Base-by-base conservation (phyloP, 2,797 vertebrate species). In the Platalea minor region DNA sequence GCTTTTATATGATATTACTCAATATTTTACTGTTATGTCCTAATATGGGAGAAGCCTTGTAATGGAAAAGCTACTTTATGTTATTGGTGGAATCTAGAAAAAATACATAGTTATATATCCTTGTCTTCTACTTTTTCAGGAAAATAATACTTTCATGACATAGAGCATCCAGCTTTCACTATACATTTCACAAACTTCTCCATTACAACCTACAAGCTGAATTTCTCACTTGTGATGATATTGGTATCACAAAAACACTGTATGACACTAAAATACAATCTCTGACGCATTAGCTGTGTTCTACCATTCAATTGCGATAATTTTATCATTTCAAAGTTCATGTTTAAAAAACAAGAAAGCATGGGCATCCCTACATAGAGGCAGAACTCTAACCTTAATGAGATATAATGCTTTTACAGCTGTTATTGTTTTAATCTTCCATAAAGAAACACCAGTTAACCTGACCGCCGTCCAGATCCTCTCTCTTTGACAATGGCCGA, bases 341-440 rank as follows among this genome's bases (percentile, higher is more conserved):
- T 13, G 8, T 56, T 93, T 74, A 54, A 84, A 95, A 65, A 70
- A 18, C 9, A 61, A 76, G 11, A 79, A 86, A 67, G 17, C 9
- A 51, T 4, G 82, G 31, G 11, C 33, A 85, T 2, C 5, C 12
- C 25, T 63, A 57, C 26, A 29, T 18, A 74, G 25, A 13, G n/a
- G 72, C 7, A 72, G 13, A 88, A 76, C 7, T 28, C 23, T 54
- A 45, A 65, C 17, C n/a, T 85, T 81, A 83, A 67, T 1, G 8
- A 57, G 13, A 39, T 73, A 60, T 41, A 64, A 89, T 75, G 17
- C 20, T 85, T 89, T 70, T 85, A 77, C 24, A 88, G 31, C 8
- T 64, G 69, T 56, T 91, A 56, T 21, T 78, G 20, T 84, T 93
- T 82, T 89, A 88, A 85, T 84, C n/a, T 94, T 85, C 56, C 8